Evolutionary conservation across 1,140 invertebrate genomes (phyloP), one percentile per base, ranked within the genome.

Genomic region (Sarcophaga bullata): DNA sequence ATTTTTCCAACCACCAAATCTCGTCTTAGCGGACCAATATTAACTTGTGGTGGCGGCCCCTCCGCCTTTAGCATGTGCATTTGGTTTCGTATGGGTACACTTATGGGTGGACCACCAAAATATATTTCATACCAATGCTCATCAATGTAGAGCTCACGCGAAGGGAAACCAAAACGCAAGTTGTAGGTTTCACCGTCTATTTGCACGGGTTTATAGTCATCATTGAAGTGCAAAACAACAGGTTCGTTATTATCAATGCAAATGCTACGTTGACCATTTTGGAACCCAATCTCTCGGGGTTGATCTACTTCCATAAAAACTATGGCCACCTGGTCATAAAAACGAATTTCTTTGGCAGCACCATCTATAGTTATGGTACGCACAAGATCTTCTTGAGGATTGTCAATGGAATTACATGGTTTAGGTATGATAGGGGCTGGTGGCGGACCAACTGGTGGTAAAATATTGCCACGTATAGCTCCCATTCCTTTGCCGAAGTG

Each of bases 61-160:
- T 96, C 95, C 5, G 99, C 90, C 85, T 95, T 94, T 0, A 99
- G 91, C 47, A 92, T 92, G 82, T 95, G 93, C 68, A 94, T 91
- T 84, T 95, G 94, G 0, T 95, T 95, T 85, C 95, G 94, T 13
- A 99, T 91, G 10, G 96, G 94, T n/a, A 98, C 93, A 15, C 92
- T 92, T 7, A 98, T 93, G 0, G 96, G 94, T 62, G 96, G 94
- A 6, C 97, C 97, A 78, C 97, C 97, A 90, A 99, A 98, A 85
- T 95, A 96, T 87, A 96, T 96, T 86, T 97, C 95, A 86, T 96
- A 98, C 92, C 94, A 95, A 49, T 93, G 92, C 19, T 94, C 95
- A 90, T 99, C 96, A 47, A 99, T 94, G 84, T 95, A 97, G 1
- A 99, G 91, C 90, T 99, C 98, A 80, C 97, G 92, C 0, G 97